These are phyloP conservation scores for Pseudococcus jackbeardsleyi DNA, from an alignment of 2,888 invertebrate genomes.

Conservation along the genomic window DNA sequence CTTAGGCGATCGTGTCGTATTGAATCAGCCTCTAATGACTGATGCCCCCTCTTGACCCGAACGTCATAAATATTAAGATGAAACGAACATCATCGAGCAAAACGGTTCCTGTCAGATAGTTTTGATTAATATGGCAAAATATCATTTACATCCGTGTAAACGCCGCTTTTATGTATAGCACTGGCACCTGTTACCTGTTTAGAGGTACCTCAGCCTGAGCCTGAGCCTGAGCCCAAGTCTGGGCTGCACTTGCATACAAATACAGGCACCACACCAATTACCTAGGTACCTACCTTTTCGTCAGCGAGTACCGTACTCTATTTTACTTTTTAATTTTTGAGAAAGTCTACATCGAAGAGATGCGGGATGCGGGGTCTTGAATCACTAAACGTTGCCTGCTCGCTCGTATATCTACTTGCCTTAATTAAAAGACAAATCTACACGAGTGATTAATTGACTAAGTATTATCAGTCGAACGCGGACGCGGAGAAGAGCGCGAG, in stretches of 20 bases:
- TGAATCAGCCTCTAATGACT: constrained; percentile 54
- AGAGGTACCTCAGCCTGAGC: not conserved
- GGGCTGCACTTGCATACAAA: not conserved
- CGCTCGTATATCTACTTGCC: not conserved
- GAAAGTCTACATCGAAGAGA: constrained; percentile 2
- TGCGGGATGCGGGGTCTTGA: not conserved
- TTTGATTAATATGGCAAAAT: constrained; percentile 55
- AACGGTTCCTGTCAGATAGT: constrained; percentile 54
- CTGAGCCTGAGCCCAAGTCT: too few relatives aligned
- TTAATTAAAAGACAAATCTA: constrained; percentile 39
- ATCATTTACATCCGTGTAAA: constrained; percentile 56
- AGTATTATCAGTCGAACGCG: not conserved
- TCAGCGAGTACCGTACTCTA: too few relatives aligned
- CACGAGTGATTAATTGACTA: constrained; percentile 45
- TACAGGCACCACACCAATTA: not conserved
- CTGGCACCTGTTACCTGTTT: too few relatives aligned
- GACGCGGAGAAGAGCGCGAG: not conserved
- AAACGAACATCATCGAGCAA: constrained; percentile 46
- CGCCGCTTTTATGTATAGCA: constrained; percentile 43
- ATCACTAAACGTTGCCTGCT: constrained; percentile 26
- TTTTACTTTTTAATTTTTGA: not conserved
- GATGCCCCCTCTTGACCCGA: constrained; percentile 56
- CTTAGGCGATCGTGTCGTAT: constrained; percentile 28
- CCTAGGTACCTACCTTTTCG: too few relatives aligned
- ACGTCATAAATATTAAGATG: constrained; percentile 49